phyloP scores from a whole-genome alignment of 1,140 invertebrate genomes.

The Hypsibius dujardini region DNA sequence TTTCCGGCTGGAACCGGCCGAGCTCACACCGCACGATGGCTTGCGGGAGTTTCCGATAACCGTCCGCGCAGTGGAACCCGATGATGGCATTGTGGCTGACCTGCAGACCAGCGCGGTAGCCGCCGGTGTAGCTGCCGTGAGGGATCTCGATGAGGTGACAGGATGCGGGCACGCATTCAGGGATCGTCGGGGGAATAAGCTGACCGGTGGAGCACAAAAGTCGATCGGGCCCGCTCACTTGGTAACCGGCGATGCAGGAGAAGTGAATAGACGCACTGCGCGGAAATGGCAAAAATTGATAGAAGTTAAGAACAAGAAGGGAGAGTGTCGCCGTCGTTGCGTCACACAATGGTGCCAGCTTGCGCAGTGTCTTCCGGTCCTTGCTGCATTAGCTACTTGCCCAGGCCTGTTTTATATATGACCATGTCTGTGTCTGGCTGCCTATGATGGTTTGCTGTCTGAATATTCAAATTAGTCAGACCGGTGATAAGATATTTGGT shows the following conservation, averaged over 20 bases:
- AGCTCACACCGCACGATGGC: conserved; percentile 45
- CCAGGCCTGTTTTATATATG: no score
- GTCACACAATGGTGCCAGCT: no score
- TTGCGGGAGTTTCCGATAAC: conserved; percentile 37
- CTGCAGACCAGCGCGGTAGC: conserved; percentile 53
- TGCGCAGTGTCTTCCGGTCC: no score
- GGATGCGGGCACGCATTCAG: conserved; percentile 57
- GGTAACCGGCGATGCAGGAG: conserved; percentile 47
- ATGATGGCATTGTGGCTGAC: conserved; percentile 51
- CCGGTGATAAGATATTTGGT: no score
- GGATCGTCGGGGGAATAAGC: conserved; percentile 49
- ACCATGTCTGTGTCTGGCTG: no score
- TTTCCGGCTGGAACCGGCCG: conserved; percentile 43
- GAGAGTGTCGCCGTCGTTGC: no score
- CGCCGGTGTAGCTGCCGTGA: conserved; percentile 52
- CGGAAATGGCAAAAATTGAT: no score
- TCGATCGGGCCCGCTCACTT: conserved; percentile 48
- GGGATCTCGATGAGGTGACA: conserved; percentile 52
- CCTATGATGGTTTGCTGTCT: no score
- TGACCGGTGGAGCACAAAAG: conserved; percentile 56
- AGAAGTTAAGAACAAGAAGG: no score
- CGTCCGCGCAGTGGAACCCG: conserved; percentile 38
- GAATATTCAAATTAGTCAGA: no score
- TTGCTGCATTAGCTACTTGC: no score
- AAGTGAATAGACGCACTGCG: conserved; percentile 45